Evolutionary conservation across 2,888 invertebrate species (phyloP).

Genomic region (Melanotus villosus): DNA sequence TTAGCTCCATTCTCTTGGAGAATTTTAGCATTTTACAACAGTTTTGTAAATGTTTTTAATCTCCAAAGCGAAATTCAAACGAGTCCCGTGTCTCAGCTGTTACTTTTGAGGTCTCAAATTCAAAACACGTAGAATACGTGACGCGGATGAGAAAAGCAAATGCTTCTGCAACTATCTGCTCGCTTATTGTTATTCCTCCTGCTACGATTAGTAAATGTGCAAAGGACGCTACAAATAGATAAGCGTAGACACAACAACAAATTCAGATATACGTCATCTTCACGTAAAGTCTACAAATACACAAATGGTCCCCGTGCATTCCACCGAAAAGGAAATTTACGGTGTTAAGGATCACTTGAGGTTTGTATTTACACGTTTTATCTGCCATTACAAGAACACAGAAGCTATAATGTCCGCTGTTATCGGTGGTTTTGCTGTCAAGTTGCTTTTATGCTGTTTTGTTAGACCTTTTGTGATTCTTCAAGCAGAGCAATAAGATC

Average conservation of each 20-base stretch:
- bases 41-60: conserved; percentile 37
- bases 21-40: conserved; percentile 14
- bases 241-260: background rate
- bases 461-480: no score
- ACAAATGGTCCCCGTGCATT: no score
- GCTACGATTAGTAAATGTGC: conserved; percentile 30
- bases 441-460: no score
- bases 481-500: no score
- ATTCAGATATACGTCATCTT: background rate
- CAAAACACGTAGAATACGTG: conserved; percentile 37
- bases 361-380: background rate
- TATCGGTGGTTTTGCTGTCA: no score
- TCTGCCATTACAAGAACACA: no score
- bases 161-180: conserved; percentile 23
- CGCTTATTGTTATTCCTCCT: conserved; percentile 32
- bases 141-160: conserved; percentile 34
- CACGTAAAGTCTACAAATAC: no score
- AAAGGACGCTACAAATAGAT: background rate
- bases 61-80: conserved; percentile 31
- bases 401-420: no score
- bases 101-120: conserved; percentile 28
- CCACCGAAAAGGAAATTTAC: background rate
- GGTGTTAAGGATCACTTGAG: background rate
- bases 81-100: conserved; percentile 30
- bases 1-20: background rate